phyloP scores from a whole-genome alignment of 2,113 vertebrate species.

The Pongo abelii region DNA sequence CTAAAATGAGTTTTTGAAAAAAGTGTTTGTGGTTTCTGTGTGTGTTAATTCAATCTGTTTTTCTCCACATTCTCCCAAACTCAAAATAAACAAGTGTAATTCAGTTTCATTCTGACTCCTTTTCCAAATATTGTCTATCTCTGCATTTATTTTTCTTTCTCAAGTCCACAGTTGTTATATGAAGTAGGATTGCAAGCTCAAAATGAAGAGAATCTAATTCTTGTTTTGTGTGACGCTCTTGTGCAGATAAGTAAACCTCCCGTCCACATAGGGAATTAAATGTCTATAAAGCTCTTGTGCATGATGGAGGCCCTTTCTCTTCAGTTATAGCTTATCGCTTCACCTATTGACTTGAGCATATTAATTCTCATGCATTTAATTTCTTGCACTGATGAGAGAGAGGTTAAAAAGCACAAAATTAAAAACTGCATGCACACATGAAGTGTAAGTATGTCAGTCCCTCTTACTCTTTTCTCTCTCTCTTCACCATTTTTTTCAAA shows the following conservation, averaged over 20 bases:
- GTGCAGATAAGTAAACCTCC: slow-evolving; percentile 35
- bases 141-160: slow-evolving; percentile 41
- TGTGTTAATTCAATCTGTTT: slow-evolving; percentile 47
- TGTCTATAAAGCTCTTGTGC: background rate
- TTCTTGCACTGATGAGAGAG: slow-evolving; percentile 43
- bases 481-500: background rate
- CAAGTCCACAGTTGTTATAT: slow-evolving; percentile 60
- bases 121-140: slow-evolving; percentile 47
- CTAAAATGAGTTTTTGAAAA: slow-evolving; percentile 56
- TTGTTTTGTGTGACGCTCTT: slow-evolving; percentile 33
- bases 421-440: background rate
- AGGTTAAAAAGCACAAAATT: slow-evolving; percentile 34
- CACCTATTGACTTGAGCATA: slow-evolving; percentile 30
- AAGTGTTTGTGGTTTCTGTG: background rate
- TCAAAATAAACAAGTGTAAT: slow-evolving; percentile 59
- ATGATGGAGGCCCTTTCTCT: background rate
- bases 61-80: slow-evolving; percentile 39
- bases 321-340: slow-evolving; percentile 38
- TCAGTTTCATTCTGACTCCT: slow-evolving; percentile 37
- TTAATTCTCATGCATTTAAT: slow-evolving; percentile 59
- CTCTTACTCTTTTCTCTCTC: background rate
- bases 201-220: slow-evolving; percentile 66
- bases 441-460: background rate
- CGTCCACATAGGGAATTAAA: slow-evolving; percentile 10
- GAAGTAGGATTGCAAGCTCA: slow-evolving; percentile 48